Conservation (phyloP, 2,113 vertebrate genomes). For the Perca schrenkii region DNA sequence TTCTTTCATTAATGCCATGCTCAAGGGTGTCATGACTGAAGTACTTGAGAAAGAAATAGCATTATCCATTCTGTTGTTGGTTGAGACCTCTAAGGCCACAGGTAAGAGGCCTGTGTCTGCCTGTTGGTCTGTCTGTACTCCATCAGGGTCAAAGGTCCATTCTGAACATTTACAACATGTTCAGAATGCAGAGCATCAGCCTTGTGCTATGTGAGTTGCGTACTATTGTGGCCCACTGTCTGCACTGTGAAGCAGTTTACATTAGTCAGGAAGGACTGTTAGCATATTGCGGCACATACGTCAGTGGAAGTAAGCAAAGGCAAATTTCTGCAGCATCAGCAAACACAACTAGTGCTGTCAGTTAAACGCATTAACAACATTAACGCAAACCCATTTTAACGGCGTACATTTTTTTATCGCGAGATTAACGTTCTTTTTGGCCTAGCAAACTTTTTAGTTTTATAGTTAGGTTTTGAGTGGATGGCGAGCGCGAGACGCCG, state of each 20-base stretch:
- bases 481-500: too few relatives aligned
- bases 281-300: not conserved
- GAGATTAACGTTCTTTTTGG: too few relatives aligned
- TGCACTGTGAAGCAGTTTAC: not conserved
- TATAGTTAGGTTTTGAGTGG: too few relatives aligned
- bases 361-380: too few relatives aligned
- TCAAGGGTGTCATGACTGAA: constrained; percentile 7
- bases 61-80: not conserved
- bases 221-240: not conserved
- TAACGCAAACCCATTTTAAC: too few relatives aligned
- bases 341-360: not conserved
- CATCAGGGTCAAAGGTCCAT: constrained; percentile 6
- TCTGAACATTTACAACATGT: not conserved
- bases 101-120: not conserved
- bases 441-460: too few relatives aligned
- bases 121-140: constrained; percentile 1
- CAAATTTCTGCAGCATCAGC: not conserved
- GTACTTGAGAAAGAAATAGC: not conserved
- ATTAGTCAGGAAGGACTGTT: not conserved
- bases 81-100: not conserved
- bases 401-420: too few relatives aligned
- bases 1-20: constrained; percentile 5
- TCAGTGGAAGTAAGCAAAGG: not conserved
- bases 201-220: not conserved
- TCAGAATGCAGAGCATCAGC: constrained; percentile 2